Evolutionary conservation across 2,888 invertebrate genomes (phyloP).

Genomic region (Aphodius sticticus): DNA sequence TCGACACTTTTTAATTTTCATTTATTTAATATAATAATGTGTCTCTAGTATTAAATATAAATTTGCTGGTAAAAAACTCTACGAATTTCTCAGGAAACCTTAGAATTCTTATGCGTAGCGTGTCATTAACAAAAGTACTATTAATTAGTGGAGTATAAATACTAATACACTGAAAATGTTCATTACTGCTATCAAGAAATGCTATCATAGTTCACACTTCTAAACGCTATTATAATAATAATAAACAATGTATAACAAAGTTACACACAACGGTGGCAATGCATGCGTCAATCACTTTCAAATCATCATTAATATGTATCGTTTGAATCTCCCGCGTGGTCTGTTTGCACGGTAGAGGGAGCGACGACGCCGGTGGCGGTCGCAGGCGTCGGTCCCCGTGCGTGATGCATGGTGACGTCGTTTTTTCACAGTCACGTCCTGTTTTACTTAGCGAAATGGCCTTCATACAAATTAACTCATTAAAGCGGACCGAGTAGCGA

Average conservation of each 20-base stretch:
- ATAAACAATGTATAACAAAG: background rate
- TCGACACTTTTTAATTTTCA: too few relatives aligned
- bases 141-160: too few relatives aligned
- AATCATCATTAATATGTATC: background rate
- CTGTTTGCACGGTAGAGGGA: background rate
- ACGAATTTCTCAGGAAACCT: too few relatives aligned
- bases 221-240: background rate
- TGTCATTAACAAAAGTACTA: too few relatives aligned
- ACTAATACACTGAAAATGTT: too few relatives aligned
- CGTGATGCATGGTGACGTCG: background rate
- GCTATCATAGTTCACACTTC: too few relatives aligned
- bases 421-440: background rate
- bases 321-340: background rate
- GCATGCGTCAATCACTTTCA: background rate
- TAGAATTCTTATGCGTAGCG: too few relatives aligned
- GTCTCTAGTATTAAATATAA: too few relatives aligned
- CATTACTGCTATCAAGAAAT: too few relatives aligned
- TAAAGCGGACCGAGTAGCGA: background rate
- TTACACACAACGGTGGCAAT: background rate
- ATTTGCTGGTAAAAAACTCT: too few relatives aligned
- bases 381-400: background rate
- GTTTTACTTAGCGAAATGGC: background rate
- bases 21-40: too few relatives aligned
- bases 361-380: background rate
- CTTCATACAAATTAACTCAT: constrained; percentile 4